phyloP scores from a whole-genome alignment of 35 echinoderm and acorn worm genomes.

The Apostichopus japonicus region DNA sequence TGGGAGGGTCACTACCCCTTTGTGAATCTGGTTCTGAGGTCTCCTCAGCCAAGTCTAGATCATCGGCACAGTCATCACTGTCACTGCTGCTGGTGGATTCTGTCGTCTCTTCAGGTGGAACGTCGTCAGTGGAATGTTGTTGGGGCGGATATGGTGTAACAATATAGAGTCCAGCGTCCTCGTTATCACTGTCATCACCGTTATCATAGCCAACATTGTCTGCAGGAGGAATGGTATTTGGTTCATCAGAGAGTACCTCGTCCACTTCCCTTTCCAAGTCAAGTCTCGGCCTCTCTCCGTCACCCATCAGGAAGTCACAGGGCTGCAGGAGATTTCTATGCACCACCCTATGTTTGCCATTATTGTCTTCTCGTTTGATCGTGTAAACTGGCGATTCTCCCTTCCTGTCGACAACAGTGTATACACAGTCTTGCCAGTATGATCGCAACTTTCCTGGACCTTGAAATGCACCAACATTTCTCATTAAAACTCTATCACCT shows the following conservation, averaged over 20 bases:
- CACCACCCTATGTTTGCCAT: not conserved
- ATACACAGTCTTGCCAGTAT: slow-evolving; percentile 10
- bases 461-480: slow-evolving; percentile 25
- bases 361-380: not conserved
- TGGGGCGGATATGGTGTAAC: too few species aligned
- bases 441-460: slow-evolving; percentile 9
- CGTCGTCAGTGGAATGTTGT: too few species aligned
- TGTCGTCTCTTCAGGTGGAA: too few species aligned
- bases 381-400: slow-evolving; percentile 9
- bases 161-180: too few species aligned
- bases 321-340: not conserved
- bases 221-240: not conserved
- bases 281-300: not conserved
- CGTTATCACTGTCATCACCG: too few species aligned
- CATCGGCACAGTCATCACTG: too few species aligned
- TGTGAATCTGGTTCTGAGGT: too few species aligned
- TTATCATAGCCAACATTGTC: too few species aligned
- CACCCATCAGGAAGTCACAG: slow-evolving; percentile 9
- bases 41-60: too few species aligned
- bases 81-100: too few species aligned
- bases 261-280: slow-evolving; percentile 9
- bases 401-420: slow-evolving; percentile 9
- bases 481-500: slow-evolving; percentile 47
- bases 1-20: too few species aligned
- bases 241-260: not conserved